Base-by-base conservation (phyloP, 2,113 vertebrate species). In the Tichodroma muraria region DNA sequence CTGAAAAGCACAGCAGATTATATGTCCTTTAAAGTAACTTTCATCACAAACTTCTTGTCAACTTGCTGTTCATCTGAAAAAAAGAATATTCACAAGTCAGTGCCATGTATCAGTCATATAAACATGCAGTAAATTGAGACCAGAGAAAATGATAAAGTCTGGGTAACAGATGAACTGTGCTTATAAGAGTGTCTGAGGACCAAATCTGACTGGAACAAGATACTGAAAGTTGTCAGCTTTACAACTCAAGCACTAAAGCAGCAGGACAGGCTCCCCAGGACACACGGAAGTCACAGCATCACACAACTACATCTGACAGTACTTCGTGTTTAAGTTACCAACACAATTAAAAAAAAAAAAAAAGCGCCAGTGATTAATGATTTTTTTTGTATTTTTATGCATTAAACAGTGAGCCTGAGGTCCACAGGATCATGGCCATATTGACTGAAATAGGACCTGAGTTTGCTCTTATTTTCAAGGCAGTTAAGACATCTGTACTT, bases 1-100 rank as follows among this genome's bases (percentile, higher is more conserved):
- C 96, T 90, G 90, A 93, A 96, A 93, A 97, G 85, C 95, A 96
- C 96, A 97, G 95, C 95, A 97, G 78, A 97, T 97, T 92, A 15
- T 31, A 6, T 3, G 82, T 49, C 95, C 94, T 96, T 95, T 78
- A 42, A 94, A 80, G 37, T 49, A 88, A 88, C 91, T 90, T 94
- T 45, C 52, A 84, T 31, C 24, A 31, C 28, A 73, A 28, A 59
- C 37, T 71, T 21, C 3, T n/a, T n/a, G 37, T 37, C 38, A 56
- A 24, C 65, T 68, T 77, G 11, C 10, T 49, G 40, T 20, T 83
- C 76, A 64, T 3, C 42, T 73, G 63, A 23, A 75, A 91, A 40
- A 72, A 76, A 50, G 14, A 81, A 33, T 2, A 66, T 38, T 71
- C 79, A 68, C 54, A 68, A 53, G 19, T 54, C 10, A 87, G 45